These are phyloP conservation scores for Lordiphosa stackelbergi DNA, from an alignment of 1,140 invertebrate species.

Conservation along the genomic window DNA sequence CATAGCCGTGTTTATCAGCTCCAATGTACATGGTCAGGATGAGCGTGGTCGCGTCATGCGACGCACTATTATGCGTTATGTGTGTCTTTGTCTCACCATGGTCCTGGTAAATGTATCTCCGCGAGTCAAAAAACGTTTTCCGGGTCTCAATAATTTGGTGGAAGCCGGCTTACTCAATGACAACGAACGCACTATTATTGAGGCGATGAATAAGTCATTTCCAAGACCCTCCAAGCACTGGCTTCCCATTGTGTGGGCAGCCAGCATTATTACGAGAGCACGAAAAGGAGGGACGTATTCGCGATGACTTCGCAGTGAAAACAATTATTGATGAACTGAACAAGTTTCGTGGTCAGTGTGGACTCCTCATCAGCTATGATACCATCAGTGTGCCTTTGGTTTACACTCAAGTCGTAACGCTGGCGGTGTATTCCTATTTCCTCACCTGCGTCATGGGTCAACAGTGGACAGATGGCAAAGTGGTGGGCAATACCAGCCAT, in stretches of 20 bases:
- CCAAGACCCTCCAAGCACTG: constrained; percentile 95
- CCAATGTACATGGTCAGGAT: constrained; percentile 81
- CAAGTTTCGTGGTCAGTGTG: constrained; percentile 91
- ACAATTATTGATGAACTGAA: constrained; percentile 94
- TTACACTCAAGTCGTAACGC: constrained; percentile 95
- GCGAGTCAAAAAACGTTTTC: constrained; percentile 94
- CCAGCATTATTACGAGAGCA: constrained; percentile 90
- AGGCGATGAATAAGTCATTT: constrained; percentile 89
- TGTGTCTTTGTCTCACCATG: constrained; percentile 90
- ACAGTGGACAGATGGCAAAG: constrained; percentile 83
- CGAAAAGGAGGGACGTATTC: constrained; percentile 94
- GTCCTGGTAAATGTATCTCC: constrained; percentile 91
- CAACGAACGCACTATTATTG: constrained; percentile 90
- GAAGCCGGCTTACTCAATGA: constrained; percentile 92
- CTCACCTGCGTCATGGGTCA: constrained; percentile 85
- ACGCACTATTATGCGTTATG: constrained; percentile 90
- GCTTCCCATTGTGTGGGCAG: constrained; percentile 96
- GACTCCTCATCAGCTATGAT: constrained; percentile 90
- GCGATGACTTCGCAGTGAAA: constrained; percentile 95
- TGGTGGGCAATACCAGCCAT: constrained; percentile 76
- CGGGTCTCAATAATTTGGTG: constrained; percentile 91
- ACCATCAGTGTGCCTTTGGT: constrained; percentile 95
- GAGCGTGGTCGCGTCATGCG: constrained; percentile 92
- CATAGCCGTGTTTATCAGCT: constrained; percentile 88
- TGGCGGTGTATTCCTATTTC: constrained; percentile 95